phyloP scores from a whole-genome alignment of 92 coral and sea anemone species.

The Nematostella vectensis region DNA sequence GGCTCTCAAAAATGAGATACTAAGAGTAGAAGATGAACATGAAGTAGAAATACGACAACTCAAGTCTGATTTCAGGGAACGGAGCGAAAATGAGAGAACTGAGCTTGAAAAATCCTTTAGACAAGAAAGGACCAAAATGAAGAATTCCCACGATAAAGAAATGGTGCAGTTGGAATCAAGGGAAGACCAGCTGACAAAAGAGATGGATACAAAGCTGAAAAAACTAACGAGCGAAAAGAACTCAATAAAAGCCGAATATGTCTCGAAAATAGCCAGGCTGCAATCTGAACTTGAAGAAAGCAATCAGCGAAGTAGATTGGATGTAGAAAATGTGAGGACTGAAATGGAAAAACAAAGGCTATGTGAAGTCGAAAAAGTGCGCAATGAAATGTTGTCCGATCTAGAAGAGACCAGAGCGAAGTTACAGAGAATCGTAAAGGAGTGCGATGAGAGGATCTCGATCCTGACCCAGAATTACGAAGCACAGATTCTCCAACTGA shows the following conservation, averaged over 20 bases:
- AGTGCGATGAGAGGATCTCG: too few relatives aligned
- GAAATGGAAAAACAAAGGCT: conserved; percentile 17
- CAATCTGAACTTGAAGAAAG: neutral
- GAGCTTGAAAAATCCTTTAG: conserved; percentile 27
- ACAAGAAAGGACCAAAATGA: conserved; percentile 16
- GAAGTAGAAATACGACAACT: conserved; percentile 33
- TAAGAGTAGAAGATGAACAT: conserved; percentile 25
- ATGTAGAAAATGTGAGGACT: conserved; percentile 14
- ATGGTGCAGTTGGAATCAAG: neutral
- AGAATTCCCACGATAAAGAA: conserved; percentile 9
- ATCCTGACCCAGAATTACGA: conserved; percentile 25
- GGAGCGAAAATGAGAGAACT: conserved; percentile 29
- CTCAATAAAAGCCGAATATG: conserved; percentile 1
- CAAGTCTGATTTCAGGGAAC: conserved; percentile 38
- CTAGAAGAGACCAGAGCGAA: too few relatives aligned
- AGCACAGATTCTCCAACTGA: conserved; percentile 23
- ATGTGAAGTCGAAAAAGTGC: too few relatives aligned
- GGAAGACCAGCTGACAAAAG: conserved; percentile 13
- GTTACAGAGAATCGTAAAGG: too few relatives aligned
- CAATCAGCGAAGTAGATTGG: conserved; percentile 10
- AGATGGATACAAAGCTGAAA: conserved; percentile 19
- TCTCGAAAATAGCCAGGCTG: conserved; percentile 12
- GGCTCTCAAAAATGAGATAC: conserved; percentile 32
- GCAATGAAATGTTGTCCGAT: too few relatives aligned
- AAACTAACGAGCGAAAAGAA: conserved; percentile 21